Conservation (phyloP, 2,888 invertebrate genomes). For the Adineta ricciae region DNA sequence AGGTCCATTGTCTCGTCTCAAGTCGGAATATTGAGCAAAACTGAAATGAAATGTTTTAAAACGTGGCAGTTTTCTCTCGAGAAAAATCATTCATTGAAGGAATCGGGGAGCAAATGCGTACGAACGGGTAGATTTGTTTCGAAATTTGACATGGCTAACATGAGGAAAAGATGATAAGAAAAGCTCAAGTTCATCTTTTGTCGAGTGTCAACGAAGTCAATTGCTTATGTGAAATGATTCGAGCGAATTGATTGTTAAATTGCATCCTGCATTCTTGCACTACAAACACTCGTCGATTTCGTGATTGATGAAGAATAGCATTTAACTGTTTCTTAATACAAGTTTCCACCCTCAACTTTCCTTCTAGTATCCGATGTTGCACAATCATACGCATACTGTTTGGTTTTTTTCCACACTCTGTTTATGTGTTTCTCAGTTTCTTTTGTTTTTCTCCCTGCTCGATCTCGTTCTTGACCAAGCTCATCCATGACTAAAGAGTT, state of each 20-base stretch:
- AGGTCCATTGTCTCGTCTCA: neutral
- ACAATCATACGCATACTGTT: neutral
- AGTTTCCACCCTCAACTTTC: neutral
- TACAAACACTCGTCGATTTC: neutral
- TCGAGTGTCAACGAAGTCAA: neutral
- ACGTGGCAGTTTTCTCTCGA: neutral
- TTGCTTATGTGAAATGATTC: neutral
- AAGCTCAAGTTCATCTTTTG: neutral
- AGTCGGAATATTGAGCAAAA: neutral
- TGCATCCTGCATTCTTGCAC: neutral
- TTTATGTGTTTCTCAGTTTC: too few relatives aligned
- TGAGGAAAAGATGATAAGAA: neutral
- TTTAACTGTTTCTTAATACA: neutral
- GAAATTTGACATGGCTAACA: neutral
- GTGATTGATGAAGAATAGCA: neutral
- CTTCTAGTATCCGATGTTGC: neutral
- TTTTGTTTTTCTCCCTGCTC: too few relatives aligned
- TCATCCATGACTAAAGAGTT: too few relatives aligned
- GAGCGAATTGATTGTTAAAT: too few relatives aligned
- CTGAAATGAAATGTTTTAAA: neutral
- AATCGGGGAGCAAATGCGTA: neutral
- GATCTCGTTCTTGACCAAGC: too few relatives aligned
- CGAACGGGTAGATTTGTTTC: neutral
- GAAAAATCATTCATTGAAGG: neutral
- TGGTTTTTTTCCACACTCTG: too few relatives aligned